These are phyloP conservation scores for Cantharis rufa DNA, from an alignment of 2,888 invertebrate genomes.

Conservation along the genomic window DNA sequence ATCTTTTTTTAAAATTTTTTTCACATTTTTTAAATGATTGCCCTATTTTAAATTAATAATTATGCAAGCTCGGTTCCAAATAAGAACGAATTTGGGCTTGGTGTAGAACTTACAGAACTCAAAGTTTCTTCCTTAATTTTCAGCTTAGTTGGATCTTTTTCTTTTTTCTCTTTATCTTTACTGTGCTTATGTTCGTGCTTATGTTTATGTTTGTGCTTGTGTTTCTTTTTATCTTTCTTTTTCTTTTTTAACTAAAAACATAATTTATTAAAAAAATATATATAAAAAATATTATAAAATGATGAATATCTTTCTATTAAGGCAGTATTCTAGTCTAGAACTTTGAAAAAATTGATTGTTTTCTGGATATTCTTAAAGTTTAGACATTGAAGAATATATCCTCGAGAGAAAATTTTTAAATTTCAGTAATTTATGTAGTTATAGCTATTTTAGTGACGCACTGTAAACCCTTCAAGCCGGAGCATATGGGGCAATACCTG, in stretches of 20 bases:
- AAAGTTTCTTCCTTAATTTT: conserved; percentile 75
- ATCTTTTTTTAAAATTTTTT: neutral
- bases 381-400: too few relatives aligned
- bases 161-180: conserved; percentile 62
- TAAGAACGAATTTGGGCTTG: conserved; percentile 64
- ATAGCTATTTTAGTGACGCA: too few relatives aligned
- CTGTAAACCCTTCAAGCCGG: too few relatives aligned
- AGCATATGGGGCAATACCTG: too few relatives aligned
- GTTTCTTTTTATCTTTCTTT: conserved; percentile 82
- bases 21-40: too few relatives aligned
- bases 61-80: conserved; percentile 33
- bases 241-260: conserved; percentile 58
- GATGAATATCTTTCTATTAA: neutral
- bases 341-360: too few relatives aligned
- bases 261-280: neutral
- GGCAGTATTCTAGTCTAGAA: too few relatives aligned
- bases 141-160: conserved; percentile 61
- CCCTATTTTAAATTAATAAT: neutral
- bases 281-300: too few relatives aligned
- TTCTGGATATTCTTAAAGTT: too few relatives aligned
- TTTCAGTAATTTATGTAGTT: too few relatives aligned
- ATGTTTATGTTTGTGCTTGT: conserved; percentile 90
- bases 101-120: conserved; percentile 76
- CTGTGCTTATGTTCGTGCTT: conserved; percentile 64
- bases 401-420: too few relatives aligned